These are phyloP conservation scores for Spea multiplicata DNA, from an alignment of 2,113 vertebrate species.

Conservation along the genomic window DNA sequence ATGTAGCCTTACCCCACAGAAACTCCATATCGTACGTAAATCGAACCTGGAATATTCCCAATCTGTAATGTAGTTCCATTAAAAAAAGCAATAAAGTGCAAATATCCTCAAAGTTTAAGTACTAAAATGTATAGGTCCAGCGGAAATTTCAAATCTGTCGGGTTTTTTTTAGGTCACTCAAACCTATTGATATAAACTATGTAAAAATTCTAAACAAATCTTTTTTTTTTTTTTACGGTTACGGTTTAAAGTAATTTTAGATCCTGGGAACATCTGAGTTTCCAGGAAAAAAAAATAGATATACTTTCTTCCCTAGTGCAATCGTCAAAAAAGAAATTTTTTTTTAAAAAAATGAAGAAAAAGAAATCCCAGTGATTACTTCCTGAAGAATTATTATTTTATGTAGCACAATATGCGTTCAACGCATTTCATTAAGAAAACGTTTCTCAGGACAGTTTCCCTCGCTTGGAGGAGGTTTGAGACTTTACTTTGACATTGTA, in stretches of 20 bases:
- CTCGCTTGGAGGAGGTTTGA: background rate
- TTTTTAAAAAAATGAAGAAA: background rate
- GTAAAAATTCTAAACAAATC: background rate
- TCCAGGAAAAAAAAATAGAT: slow-evolving; percentile 42
- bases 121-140: background rate
- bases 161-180: slow-evolving; percentile 16
- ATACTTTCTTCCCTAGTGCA: slow-evolving; percentile 73
- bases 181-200: background rate
- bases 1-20: background rate
- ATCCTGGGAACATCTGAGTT: background rate
- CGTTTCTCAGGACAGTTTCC: background rate
- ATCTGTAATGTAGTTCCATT: slow-evolving; percentile 14
- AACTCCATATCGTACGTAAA: background rate
- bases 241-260: background rate
- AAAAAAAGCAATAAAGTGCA: slow-evolving; percentile 32
- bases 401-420: slow-evolving; percentile 5
- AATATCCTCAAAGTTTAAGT: slow-evolving; percentile 31
- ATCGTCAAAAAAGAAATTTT: slow-evolving; percentile 56
- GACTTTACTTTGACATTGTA: slow-evolving; percentile 6
- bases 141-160: slow-evolving; percentile 51
- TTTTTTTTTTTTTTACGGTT: background rate
- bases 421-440: background rate
- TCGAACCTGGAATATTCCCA: background rate
- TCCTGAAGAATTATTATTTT: slow-evolving; percentile 59
- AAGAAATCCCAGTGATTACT: slow-evolving; percentile 67